Evolutionary conservation across 2,797 vertebrate species (phyloP), one percentile per base, ranked within the genome.

Genomic region (Aphelocoma californica): DNA sequence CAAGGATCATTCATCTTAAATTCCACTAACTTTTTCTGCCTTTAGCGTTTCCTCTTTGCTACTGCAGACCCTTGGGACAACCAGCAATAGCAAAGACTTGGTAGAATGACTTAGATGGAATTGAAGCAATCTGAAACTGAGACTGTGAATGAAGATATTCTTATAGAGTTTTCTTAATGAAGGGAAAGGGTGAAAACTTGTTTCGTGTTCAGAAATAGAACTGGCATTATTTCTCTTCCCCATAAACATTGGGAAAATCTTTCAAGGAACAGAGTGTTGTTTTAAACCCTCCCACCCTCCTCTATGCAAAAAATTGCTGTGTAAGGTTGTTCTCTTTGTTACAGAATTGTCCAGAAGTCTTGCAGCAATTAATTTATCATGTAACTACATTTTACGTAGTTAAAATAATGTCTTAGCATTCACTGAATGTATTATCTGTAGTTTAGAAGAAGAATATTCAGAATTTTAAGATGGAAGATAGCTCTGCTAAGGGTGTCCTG

Each of bases 401-500:
- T 95, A 78, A 96, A 96, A 92, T 13, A 77, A 82, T 67, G 15
- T 65, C 57, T 67, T 95, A 25, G 64, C 95, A 34, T 95, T 88
- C 60, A n/a, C 23, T 80, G 44, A 95, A 83, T 88, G 40, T 40
- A 36, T 87, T 89, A 65, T 38, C 60, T 88, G 29, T 82, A 32
- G 80, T 87, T 65, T 78, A 81, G 48, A 60, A 84, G 69, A 92
- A 90, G 94, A 72, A 69, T 92, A 65, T 28, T 51, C 79, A 48
- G n/a, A 87, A 44, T 91, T 96, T 96, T 86, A 94, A 92, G 86
- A 83, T 84, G 42, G 88, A 81, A 90, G 69, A 92, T 91, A 74
- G 62, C 60, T 95, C 80, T 73, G 36, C 83, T 95, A 78, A 93
- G 90, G 51, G 13, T 88, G 53, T 94, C 93, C 84, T 1, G 9